A percentile compares a stretch with the other conserved stretches of the same genome.
phyloP scores from a whole-genome alignment of 2,888 invertebrate species.

The Protophormia terraenovae region DNA sequence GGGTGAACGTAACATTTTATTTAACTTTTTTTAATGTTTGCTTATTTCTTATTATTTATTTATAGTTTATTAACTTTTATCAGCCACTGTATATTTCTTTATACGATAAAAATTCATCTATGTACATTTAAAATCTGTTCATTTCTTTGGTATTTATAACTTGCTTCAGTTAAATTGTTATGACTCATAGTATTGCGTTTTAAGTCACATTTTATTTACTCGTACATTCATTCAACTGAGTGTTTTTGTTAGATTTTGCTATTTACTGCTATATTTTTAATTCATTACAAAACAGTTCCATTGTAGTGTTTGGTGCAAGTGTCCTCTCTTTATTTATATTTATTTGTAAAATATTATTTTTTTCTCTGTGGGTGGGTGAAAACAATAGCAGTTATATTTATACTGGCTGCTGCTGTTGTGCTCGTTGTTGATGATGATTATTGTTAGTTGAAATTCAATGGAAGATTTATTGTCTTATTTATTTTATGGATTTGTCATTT shows the following conservation, averaged over 20 bases:
- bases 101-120: background rate
- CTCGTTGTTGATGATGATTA: conserved; percentile 18
- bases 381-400: background rate
- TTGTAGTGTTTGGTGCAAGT: conserved; percentile 16
- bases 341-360: background rate
- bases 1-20: too few species aligned
- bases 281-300: background rate
- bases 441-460: conserved; percentile 18
- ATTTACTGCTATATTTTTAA: conserved; percentile 6
- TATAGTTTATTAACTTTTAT: too few species aligned
- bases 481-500: conserved; percentile 45
- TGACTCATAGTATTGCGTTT: background rate
- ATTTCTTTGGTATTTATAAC: background rate
- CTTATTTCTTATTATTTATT: too few species aligned
- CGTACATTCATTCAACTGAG: background rate
- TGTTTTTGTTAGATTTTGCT: background rate
- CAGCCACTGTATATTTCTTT: too few species aligned
- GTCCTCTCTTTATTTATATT: background rate
- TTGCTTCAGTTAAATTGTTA: background rate
- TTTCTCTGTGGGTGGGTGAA: background rate
- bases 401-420: background rate
- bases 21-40: too few species aligned
- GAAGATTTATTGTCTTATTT: conserved; percentile 49
- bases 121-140: background rate
- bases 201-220: background rate